Evolutionary conservation across 2,797 vertebrate species (phyloP).

Genomic region (Erpetoichthys calabaricus): DNA sequence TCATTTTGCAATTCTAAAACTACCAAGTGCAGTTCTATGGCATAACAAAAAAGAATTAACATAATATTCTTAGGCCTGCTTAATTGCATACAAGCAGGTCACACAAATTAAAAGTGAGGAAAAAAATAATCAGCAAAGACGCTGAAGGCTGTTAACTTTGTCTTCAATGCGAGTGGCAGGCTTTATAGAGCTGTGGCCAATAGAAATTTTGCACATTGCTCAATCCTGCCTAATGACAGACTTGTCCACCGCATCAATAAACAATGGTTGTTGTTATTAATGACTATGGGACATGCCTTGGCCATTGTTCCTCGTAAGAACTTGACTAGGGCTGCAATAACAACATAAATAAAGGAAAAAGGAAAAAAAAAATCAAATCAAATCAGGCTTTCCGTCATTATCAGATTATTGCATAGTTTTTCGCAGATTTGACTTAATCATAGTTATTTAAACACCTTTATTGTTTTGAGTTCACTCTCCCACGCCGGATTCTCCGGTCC

Average conservation of each 20-base stretch:
- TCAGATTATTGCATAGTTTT: conserved; percentile 2
- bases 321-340: conserved; percentile 1
- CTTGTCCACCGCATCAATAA: conserved; percentile 4
- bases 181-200: too few species aligned
- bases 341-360: too few species aligned
- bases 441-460: fast-evolving
- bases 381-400: conserved; percentile 7
- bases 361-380: neutral
- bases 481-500: neutral
- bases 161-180: too few species aligned
- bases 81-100: too few species aligned
- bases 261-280: conserved; percentile 15
- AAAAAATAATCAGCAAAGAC: too few species aligned
- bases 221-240: conserved; percentile 17
- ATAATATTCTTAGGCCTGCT: too few species aligned
- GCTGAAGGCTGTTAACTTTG: too few species aligned
- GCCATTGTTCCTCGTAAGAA: conserved; percentile 7
- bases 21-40: too few species aligned
- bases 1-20: too few species aligned
- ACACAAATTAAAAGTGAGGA: too few species aligned
- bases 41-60: too few species aligned
- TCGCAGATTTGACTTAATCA: conserved; percentile 8
- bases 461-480: conserved; percentile 1
- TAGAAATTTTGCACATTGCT: conserved; percentile 21
- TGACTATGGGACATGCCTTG: conserved; percentile 8